Evolutionary conservation across 2,888 invertebrate species (phyloP), one percentile per base, ranked within the genome.

Genomic region (Siphonodentalium dalli): DNA sequence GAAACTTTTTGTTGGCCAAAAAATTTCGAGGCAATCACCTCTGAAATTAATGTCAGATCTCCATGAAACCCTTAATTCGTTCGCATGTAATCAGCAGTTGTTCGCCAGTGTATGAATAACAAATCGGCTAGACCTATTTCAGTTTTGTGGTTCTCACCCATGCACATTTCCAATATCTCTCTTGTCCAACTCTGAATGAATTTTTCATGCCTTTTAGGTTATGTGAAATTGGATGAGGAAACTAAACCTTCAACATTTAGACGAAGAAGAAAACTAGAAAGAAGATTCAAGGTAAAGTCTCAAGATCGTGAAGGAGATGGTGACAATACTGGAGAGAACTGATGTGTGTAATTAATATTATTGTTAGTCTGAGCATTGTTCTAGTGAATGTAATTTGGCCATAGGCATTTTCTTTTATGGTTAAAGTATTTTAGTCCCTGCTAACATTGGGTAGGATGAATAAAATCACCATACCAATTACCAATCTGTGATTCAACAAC

Each of bases 201-300:
- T 20, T 20, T 38, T n/a, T 38, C 21, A 20, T n/a, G 8, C 13
- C 7, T 35, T 39, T 0, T 34, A 64, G 64, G 59, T 9, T 59
- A 59, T 35, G 33, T 64, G 28, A 57, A 59, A 11, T 23, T 49
- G 13, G 58, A 58, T 15, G 44, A 48, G 1, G 42, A 50, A 4
- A 43, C 46, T 6, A 54, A 57, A 35, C 37, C 35, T 26, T 46
- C 54, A 1, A 37, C 40, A 9, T 52, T 53, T 37, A 52, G 62
- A 31, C 48, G 67, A 13, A 44, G 60, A 9, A 47, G 50, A 31
- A 45, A 46, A 50, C 51, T 63, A 20, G 62, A 54, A 44, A 61
- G 65, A 54, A 47, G 47, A 29, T 67, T 67, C 44, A 62, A 58
- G 35, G 55, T 61, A 0, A 63, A 63, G 41, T 58, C 55, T 40